Evolutionary conservation across 2,113 vertebrate species (phyloP).

Genomic region (Pleuronectes platessa): DNA sequence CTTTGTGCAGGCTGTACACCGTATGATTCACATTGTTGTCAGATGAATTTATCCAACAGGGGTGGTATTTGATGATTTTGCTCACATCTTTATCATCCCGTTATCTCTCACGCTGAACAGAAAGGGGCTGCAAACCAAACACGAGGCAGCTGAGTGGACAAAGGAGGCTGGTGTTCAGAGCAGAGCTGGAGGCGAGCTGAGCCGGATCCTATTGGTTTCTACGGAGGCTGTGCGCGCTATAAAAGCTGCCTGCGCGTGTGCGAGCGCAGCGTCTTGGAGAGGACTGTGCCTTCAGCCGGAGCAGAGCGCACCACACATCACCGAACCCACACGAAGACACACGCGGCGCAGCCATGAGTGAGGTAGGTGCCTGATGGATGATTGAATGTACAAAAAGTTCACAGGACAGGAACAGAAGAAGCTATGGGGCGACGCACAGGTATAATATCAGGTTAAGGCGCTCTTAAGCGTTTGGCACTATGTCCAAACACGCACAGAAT

Average conservation of each 20-base stretch:
- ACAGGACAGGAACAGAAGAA: not conserved
- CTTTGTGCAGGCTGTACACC: too few species aligned
- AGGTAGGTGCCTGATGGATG: slow-evolving; percentile 69
- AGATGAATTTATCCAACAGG: too few species aligned
- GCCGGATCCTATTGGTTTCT: slow-evolving; percentile 38
- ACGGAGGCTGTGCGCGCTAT: slow-evolving; percentile 40
- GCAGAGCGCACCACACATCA: slow-evolving; percentile 9
- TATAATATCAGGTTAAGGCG: not conserved
- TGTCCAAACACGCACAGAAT: not conserved
- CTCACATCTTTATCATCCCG: slow-evolving; percentile 2
- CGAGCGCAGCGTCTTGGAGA: slow-evolving; percentile 25
- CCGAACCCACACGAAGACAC: slow-evolving; percentile 4
- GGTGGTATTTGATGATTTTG: not conserved
- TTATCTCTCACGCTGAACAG: not conserved
- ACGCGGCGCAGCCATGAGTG: slow-evolving; percentile 76
- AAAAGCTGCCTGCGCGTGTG: slow-evolving; percentile 44
- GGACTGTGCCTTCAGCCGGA: slow-evolving; percentile 23
- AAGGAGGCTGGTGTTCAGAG: not conserved
- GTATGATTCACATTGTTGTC: too few species aligned
- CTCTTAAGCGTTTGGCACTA: not conserved
- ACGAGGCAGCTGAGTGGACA: not conserved
- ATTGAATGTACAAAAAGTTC: slow-evolving; percentile 1
- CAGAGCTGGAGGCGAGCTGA: slow-evolving; percentile 18
- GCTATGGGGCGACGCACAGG: not conserved
- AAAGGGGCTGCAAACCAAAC: not conserved